These are phyloP conservation scores for Melipona bicolor DNA, from an alignment of 2,888 invertebrate genomes.

Conservation along the genomic window DNA sequence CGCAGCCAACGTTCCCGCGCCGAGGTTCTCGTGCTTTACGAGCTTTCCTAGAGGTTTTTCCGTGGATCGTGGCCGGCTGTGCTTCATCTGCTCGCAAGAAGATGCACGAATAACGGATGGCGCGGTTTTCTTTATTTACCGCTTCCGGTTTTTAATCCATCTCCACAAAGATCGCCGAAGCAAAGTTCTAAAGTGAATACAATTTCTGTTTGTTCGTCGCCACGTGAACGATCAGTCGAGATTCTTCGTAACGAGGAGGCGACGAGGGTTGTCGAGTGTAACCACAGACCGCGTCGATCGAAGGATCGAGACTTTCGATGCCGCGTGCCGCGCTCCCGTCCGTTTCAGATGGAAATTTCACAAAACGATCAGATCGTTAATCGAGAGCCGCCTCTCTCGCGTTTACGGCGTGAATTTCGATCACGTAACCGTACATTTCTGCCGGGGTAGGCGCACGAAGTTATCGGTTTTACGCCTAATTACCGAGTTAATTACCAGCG, in stretches of 20 bases:
- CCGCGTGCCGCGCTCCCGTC: conserved; percentile 13
- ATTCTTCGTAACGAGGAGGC: too few species aligned
- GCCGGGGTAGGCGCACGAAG: conserved; percentile 23
- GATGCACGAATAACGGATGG: not conserved
- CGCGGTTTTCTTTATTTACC: not conserved
- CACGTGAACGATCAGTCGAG: too few species aligned
- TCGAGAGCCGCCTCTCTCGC: conserved; percentile 45
- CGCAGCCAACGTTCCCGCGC: not conserved
- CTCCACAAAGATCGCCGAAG: too few species aligned
- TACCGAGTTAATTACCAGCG: conserved; percentile 64
- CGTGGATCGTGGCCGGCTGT: too few species aligned
- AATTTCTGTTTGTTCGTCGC: too few species aligned
- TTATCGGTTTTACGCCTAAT: conserved; percentile 72
- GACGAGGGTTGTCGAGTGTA: too few species aligned
- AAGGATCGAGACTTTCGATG: conserved; percentile 13
- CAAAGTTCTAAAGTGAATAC: too few species aligned
- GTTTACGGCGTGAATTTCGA: not conserved
- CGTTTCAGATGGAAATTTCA: conserved; percentile 53
- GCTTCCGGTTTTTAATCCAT: not conserved
- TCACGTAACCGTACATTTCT: conserved; percentile 5
- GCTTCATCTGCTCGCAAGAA: not conserved
- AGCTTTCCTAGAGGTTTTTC: not conserved
- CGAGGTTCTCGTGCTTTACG: not conserved
- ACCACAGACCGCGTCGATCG: too few species aligned
- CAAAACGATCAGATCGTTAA: conserved; percentile 47